phyloP scores from a whole-genome alignment of 1,140 invertebrate genomes.

The Antheraea pernyi region DNA sequence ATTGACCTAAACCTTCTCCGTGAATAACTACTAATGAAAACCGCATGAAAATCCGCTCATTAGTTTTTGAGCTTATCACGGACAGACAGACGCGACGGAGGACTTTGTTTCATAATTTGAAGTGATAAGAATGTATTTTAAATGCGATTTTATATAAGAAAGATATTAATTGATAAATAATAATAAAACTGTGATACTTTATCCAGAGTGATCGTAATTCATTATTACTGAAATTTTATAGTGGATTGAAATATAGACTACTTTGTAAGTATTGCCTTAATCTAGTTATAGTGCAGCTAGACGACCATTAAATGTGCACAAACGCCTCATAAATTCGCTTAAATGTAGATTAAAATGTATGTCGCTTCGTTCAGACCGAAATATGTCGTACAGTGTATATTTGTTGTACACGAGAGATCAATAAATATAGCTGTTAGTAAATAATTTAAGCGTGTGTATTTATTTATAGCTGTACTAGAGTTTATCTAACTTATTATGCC shows the following conservation, averaged over 20 bases:
- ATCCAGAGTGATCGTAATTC: background rate
- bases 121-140: too few relatives aligned
- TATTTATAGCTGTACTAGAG: background rate
- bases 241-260: background rate
- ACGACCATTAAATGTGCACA: background rate
- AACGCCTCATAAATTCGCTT: slow-evolving; percentile 2
- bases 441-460: background rate
- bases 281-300: background rate
- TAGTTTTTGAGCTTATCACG: too few relatives aligned
- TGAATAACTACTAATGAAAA: too few relatives aligned
- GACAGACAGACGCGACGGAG: too few relatives aligned
- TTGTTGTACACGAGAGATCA: background rate
- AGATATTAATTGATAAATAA: too few relatives aligned
- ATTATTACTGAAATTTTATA: background rate
- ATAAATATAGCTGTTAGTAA: background rate
- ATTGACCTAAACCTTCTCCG: too few relatives aligned
- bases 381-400: background rate
- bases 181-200: background rate
- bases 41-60: too few relatives aligned
- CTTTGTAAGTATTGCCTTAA: background rate
- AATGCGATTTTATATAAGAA: too few relatives aligned
- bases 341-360: background rate
- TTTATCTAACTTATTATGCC: background rate
- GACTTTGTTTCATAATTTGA: too few relatives aligned
- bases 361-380: background rate